These are phyloP conservation scores for Hydrochoerus hydrochaeris DNA, from an alignment of 2,113 vertebrate genomes.

Conservation along the genomic window DNA sequence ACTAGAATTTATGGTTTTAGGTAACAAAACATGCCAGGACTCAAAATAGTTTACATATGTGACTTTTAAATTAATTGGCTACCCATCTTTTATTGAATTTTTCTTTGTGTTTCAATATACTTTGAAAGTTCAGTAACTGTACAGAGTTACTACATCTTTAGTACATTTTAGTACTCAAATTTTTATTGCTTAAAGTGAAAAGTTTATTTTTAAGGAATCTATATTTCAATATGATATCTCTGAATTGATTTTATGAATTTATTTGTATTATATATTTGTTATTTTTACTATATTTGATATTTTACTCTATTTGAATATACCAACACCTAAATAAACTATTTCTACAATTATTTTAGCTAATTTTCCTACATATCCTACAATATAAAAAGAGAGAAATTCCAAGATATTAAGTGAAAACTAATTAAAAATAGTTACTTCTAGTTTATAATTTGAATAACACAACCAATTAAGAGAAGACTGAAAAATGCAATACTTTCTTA, in stretches of 20 bases:
- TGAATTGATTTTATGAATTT: neutral
- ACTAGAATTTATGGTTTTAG: neutral
- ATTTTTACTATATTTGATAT: neutral
- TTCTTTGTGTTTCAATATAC: neutral
- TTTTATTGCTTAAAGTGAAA: neutral
- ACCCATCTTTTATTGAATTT: neutral
- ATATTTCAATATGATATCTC: neutral
- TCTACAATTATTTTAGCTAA: neutral
- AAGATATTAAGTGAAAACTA: neutral
- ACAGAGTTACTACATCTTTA: neutral
- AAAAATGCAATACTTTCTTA: neutral
- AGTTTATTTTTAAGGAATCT: neutral
- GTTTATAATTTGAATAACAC: neutral
- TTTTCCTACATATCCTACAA: neutral
- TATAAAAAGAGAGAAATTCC: neutral
- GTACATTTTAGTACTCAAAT: neutral
- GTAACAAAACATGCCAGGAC: neutral
- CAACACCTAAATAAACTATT: neutral
- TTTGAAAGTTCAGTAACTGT: neutral
- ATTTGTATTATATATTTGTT: neutral
- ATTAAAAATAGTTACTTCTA: neutral
- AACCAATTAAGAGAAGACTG: neutral
- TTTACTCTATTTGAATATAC: neutral
- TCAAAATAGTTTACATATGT: neutral
- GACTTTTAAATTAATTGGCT: slow-evolving; percentile 19